Conservation (phyloP, 2,113 vertebrate species). For the Heteronetta atricapilla region DNA sequence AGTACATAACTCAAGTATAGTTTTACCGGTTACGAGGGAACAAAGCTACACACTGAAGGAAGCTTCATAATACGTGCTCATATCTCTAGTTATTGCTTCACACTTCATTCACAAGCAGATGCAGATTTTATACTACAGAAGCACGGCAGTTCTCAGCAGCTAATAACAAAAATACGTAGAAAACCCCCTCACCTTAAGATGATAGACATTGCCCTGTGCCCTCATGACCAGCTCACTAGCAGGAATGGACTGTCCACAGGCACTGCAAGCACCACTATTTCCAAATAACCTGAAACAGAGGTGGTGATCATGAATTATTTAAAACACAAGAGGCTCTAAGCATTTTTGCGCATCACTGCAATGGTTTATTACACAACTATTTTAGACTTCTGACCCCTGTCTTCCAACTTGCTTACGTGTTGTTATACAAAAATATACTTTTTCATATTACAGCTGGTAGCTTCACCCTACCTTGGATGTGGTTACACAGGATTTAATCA, state of each 20-base stretch:
- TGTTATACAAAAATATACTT: neutral
- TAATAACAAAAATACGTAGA: neutral
- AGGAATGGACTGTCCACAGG: slow-evolving; percentile 98
- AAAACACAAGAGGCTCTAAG: slow-evolving; percentile 1
- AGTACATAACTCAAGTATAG: slow-evolving; percentile 37
- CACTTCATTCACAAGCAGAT: neutral
- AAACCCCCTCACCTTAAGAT: slow-evolving; percentile 90
- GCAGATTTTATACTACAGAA: neutral
- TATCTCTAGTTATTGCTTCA: neutral
- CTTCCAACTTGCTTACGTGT: slow-evolving; percentile 42
- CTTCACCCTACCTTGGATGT: slow-evolving; percentile 66
- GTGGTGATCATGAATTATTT: slow-evolving; percentile 54
- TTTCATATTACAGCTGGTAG: slow-evolving; percentile 55
- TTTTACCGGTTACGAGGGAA: slow-evolving; percentile 8
- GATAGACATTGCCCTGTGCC: slow-evolving; percentile 98
- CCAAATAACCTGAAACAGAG: slow-evolving; percentile 95
- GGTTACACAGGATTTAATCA: slow-evolving; percentile 72
- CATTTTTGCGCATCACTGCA: slow-evolving; percentile 51
- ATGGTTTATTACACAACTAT: slow-evolving; percentile 37
- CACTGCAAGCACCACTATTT: slow-evolving; percentile 97
- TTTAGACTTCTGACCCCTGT: neutral
- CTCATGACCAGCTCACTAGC: slow-evolving; percentile 99
- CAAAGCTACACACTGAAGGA: neutral
- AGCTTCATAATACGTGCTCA: neutral
- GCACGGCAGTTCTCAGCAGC: neutral